Percentiles rank a stretch among this genome's conserved stretches.
These are phyloP conservation scores for Eriosoma lanigerum DNA, from an alignment of 1,140 invertebrate genomes.

Conservation along the genomic window DNA sequence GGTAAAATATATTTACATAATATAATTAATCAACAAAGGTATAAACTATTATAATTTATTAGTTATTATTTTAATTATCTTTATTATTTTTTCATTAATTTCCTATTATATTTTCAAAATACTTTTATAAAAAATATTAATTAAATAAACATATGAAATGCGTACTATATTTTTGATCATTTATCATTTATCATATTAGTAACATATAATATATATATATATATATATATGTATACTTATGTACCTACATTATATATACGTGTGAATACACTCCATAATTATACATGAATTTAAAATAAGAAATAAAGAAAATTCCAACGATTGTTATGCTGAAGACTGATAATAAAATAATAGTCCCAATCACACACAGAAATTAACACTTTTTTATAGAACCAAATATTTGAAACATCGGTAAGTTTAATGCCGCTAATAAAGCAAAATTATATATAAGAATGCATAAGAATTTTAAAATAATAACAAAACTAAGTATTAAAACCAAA, in stretches of 20 bases:
- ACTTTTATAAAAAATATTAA: too few relatives aligned
- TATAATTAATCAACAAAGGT: too few relatives aligned
- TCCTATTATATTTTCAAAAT: too few relatives aligned
- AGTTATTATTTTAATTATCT: too few relatives aligned
- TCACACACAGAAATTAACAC: not conserved
- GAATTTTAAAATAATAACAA: not conserved
- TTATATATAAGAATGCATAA: not conserved
- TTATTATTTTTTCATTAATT: too few relatives aligned
- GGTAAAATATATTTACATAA: too few relatives aligned
- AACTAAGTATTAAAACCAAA: not conserved
- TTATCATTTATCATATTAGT: not conserved
- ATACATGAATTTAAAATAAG: not conserved
- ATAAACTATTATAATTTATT: too few relatives aligned
- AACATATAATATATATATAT: not conserved
- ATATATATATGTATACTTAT: not conserved
- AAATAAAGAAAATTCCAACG: constrained; percentile 11
- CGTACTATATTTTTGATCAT: not conserved
- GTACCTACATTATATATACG: too few relatives aligned
- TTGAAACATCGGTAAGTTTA: not conserved
- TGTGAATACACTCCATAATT: not conserved
- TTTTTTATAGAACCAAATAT: not conserved
- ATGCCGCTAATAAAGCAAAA: not conserved
- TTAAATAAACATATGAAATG: too few relatives aligned
- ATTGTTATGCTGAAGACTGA: constrained; percentile 5
- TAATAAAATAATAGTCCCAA: not conserved